Base-by-base conservation (phyloP, 53 echinoderm and acorn worm genomes). In the Pentamera pediparva region DNA sequence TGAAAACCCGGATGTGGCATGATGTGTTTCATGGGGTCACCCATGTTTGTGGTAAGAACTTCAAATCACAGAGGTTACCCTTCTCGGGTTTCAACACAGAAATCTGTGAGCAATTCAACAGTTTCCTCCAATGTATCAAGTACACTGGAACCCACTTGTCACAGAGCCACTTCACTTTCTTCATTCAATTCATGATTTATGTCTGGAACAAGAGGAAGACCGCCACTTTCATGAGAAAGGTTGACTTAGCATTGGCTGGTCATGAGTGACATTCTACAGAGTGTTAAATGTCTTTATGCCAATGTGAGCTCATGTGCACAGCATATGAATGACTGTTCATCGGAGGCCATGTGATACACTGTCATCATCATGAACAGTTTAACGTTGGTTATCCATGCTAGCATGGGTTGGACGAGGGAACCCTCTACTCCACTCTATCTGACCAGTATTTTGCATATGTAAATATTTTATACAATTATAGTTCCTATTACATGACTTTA, bases 1-100 rank as follows among this genome's bases (percentile, higher is more conserved):
- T 13, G 61, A 32, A 61, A 12, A 61, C 61, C 35, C 32, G 61
- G 34, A 61, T 61, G 35, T 61, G 61, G 36, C 61, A 61, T 61
- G 61, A 61, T 32, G 61, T 61, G 32, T 61, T 61, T 20, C 61
- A 61, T 32, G 35, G 61, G 4, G 61, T 61, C 36, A 61, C 61
- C 11, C 61, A 34, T 20, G 15, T 32, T 8, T 61, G 61, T 61
- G 35, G 32, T 15, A 61, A 29, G 61, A 61, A 61, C n/a, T 61
- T 61, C 13, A 32, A 61, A 61, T 61, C 61, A 61, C 61, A 10
- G 0, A 31, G 37, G 31, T 7, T 61, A 61, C 61, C 31, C 32
- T 32, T 61, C 35, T 32, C 30, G 35, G 31, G 61, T 34, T 61
- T 61, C 34, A 61, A 61, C 36, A 61, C 61, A 61, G 61, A 61